A percentile compares a stretch with the other conserved stretches of the same genome.
phyloP scores from a whole-genome alignment of 2,797 vertebrate genomes.

The Buceros bicornis region DNA sequence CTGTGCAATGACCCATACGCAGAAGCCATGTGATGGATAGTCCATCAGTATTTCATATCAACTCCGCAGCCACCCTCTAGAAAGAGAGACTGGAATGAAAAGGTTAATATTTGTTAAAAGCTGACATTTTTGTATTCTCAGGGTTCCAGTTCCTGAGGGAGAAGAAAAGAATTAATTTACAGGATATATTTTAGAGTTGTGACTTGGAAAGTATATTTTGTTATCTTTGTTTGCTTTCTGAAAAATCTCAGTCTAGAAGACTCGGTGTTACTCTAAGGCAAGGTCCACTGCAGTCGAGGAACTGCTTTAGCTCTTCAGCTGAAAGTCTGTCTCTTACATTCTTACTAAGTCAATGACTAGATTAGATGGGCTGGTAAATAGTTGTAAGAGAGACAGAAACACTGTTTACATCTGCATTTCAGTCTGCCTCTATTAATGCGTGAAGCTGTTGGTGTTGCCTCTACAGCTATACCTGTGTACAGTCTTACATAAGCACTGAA shows the following conservation, averaged over 20 bases:
- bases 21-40: slow-evolving; percentile 34
- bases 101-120: slow-evolving; percentile 71
- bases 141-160: slow-evolving; percentile 13
- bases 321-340: not conserved
- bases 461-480: not conserved
- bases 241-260: not conserved
- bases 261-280: not conserved
- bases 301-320: not conserved
- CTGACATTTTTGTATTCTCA: slow-evolving; percentile 33
- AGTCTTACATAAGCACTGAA: not conserved
- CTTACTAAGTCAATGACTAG: not conserved
- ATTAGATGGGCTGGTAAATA: slow-evolving; percentile 41
- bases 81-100: slow-evolving; percentile 63
- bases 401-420: not conserved
- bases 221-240: slow-evolving; percentile 35
- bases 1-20: slow-evolving; percentile 62
- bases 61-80: slow-evolving; percentile 19
- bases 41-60: slow-evolving; percentile 41
- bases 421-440: not conserved
- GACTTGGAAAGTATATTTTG: slow-evolving; percentile 36
- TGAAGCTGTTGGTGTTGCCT: not conserved
- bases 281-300: not conserved
- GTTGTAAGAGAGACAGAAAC: not conserved
- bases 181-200: slow-evolving; percentile 4
- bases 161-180: slow-evolving; percentile 2